phyloP scores from a whole-genome alignment of 2,888 invertebrate species.

The Hyposoter dolosus region DNA sequence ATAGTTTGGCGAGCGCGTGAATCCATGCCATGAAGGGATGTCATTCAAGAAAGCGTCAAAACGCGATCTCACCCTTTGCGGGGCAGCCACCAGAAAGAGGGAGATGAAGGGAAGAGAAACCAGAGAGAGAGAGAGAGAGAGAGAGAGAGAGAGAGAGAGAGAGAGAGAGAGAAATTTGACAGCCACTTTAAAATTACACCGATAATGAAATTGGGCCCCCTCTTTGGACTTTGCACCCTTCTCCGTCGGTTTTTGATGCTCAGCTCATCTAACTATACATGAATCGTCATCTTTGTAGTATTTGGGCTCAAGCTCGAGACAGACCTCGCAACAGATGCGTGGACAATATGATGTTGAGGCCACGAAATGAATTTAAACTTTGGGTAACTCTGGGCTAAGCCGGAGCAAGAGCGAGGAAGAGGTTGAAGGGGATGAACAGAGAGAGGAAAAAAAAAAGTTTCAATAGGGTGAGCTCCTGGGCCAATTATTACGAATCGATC shows the following conservation, averaged over 20 bases:
- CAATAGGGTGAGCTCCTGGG: conserved; percentile 68
- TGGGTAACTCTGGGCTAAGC: conserved; percentile 76
- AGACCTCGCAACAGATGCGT: conserved; percentile 82
- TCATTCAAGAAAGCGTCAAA: conserved; percentile 71
- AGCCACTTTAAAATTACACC: conserved; percentile 84
- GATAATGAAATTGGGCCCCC: conserved; percentile 84
- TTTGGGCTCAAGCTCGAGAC: conserved; percentile 69
- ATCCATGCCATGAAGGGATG: conserved; percentile 59
- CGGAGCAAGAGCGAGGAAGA: conserved; percentile 16
- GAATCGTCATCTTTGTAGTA: neutral
- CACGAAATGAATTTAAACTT: conserved; percentile 84
- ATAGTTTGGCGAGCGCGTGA: conserved; percentile 51
- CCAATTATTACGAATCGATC: conserved; percentile 84
- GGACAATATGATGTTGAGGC: conserved; percentile 81
- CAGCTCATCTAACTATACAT: conserved; percentile 14
- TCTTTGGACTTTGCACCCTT: conserved; percentile 72
- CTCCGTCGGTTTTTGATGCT: conserved; percentile 45
- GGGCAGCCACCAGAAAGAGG: conserved; percentile 45
- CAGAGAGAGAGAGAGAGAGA: conserved; percentile 34
- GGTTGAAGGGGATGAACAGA: conserved; percentile 17
- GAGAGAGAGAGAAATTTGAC: conserved; percentile 76
- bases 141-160: too few species aligned
- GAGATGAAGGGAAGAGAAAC: conserved; percentile 35
- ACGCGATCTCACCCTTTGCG: conserved; percentile 66
- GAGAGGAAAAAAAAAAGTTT: conserved; percentile 22